phyloP scores from a whole-genome alignment of 2,888 invertebrate genomes.

The Drosophila diplacantha region DNA sequence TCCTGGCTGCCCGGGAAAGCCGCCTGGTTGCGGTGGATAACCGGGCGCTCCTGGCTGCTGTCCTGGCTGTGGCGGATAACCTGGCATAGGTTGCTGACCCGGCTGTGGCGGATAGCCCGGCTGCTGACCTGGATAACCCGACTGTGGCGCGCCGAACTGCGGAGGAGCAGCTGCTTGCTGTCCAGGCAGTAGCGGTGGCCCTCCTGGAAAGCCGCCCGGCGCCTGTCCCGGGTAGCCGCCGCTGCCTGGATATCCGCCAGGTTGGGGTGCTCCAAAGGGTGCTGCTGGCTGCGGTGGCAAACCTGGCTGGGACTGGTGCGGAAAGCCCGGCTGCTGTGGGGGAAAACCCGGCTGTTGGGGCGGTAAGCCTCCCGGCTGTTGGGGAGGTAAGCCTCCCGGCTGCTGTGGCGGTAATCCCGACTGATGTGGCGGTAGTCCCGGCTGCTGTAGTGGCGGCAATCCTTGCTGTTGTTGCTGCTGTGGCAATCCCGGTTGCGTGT shows the following conservation, averaged over 20 bases:
- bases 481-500: constrained; percentile 19
- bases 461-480: constrained; percentile 14
- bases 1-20: constrained; percentile 65
- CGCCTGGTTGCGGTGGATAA: constrained; percentile 57
- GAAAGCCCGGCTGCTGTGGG: constrained; percentile 34
- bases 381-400: constrained; percentile 7
- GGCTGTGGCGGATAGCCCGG: constrained; percentile 35
- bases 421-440: constrained; percentile 21
- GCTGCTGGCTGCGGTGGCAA: constrained; percentile 30
- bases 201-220: constrained; percentile 27
- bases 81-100: constrained; percentile 44
- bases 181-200: constrained; percentile 26
- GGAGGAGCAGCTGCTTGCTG: constrained; percentile 42
- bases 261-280: constrained; percentile 48
- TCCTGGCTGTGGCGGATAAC: constrained; percentile 64
- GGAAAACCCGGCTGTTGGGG: constrained; percentile 28
- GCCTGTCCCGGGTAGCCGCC: constrained; percentile 36
- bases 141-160: constrained; percentile 42
- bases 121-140: constrained; percentile 49
- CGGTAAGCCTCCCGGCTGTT: constrained; percentile 11
- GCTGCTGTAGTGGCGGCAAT: constrained; percentile 14
- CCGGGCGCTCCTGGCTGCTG: constrained; percentile 50
- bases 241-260: constrained; percentile 40
- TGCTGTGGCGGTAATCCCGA: constrained; percentile 15
- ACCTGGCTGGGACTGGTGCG: constrained; percentile 24